Conservation (phyloP, 2,888 invertebrate species). For the Mesorhabditis spiculigera region DNA sequence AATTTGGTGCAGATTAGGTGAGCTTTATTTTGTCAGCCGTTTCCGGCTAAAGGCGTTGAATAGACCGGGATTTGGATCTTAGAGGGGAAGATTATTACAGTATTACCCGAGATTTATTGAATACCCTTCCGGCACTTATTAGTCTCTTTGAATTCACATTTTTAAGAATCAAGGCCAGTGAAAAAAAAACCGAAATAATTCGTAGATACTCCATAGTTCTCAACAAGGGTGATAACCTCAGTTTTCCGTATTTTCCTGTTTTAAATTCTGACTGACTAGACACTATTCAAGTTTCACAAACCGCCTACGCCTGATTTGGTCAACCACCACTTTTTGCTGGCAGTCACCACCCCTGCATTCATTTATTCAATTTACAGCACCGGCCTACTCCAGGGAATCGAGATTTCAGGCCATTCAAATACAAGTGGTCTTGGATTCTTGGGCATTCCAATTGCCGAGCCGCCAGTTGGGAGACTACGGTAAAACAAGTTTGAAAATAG, state of each 20-base stretch:
- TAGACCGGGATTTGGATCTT: too few species aligned
- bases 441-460: not conserved
- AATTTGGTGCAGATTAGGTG: not conserved
- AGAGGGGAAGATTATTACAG: too few species aligned
- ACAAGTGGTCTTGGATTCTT: not conserved
- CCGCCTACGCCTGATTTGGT: too few species aligned
- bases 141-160: too few species aligned
- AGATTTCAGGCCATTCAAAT: not conserved
- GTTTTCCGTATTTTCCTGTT: not conserved
- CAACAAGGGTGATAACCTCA: not conserved
- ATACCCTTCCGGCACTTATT: too few species aligned
- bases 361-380: not conserved
- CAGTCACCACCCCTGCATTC: not conserved
- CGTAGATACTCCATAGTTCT: not conserved
- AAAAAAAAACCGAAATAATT: too few species aligned
- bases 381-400: not conserved
- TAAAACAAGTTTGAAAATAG: too few species aligned
- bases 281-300: too few species aligned
- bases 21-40: not conserved
- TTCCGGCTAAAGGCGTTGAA: too few species aligned
- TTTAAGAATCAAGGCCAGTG: too few species aligned
- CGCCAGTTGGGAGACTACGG: slow-evolving; percentile 2
- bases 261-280: not conserved
- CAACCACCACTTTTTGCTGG: not conserved
- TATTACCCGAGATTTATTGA: too few species aligned